Percentiles rank a stretch among this genome's conserved stretches.
phyloP scores from a whole-genome alignment of 2,797 vertebrate genomes.

The Florisuga fusca region DNA sequence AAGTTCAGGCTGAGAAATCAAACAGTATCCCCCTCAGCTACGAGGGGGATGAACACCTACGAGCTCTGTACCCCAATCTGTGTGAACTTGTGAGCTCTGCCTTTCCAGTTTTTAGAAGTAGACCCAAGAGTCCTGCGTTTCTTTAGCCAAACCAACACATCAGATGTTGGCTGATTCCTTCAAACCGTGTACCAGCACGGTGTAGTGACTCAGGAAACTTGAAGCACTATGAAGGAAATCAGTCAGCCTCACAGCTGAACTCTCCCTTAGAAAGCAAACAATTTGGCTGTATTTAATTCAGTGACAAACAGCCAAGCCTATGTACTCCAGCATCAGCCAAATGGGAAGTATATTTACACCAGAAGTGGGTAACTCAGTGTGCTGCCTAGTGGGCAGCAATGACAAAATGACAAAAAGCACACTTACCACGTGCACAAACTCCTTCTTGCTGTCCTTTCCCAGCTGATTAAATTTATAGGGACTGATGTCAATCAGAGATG shows the following conservation, averaged over 20 bases:
- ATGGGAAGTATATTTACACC: neutral
- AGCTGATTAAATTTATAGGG: slow-evolving; percentile 95
- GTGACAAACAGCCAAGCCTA: neutral
- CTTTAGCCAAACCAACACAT: neutral
- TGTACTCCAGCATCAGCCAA: neutral
- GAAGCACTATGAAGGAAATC: neutral
- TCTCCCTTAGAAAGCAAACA: neutral
- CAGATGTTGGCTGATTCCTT: neutral
- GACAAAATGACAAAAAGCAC: neutral
- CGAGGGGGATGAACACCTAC: neutral
- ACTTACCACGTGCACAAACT: slow-evolving; percentile 95
- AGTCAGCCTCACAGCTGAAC: neutral
- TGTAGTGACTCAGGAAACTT: neutral
- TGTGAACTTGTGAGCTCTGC: neutral
- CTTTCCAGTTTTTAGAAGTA: neutral
- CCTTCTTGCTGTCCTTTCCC: slow-evolving; percentile 83
- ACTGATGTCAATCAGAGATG: slow-evolving; percentile 97
- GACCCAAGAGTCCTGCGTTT: neutral
- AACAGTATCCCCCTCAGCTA: neutral
- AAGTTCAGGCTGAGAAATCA: neutral
- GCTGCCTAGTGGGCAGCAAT: neutral
- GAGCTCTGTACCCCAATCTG: neutral
- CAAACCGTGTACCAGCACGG: neutral
- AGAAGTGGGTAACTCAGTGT: neutral
- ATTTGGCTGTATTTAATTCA: neutral